Evolutionary conservation across 2,113 vertebrate species (phyloP), one percentile per base, ranked within the genome.

Genomic region (Melanerpes aurifrons): DNA sequence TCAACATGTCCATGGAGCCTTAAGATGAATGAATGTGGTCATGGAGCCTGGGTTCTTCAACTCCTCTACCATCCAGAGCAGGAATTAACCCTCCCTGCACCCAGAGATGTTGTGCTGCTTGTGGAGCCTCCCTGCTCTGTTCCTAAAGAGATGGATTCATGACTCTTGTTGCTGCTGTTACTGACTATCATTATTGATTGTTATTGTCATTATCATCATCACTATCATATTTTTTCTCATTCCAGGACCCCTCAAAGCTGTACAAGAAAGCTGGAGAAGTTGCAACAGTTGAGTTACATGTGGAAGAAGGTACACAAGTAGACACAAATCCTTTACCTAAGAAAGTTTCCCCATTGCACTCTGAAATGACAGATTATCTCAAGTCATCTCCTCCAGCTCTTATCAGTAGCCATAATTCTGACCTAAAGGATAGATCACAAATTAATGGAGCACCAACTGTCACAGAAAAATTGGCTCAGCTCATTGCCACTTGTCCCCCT

Each of bases 401-500:
- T 64, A 83, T 98, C 97, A 81, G 98, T 97, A 97, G 97, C 97
- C 97, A 97, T 95, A 98, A 98, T 95, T 94, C 97, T 89, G 98
- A 97, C 96, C 96, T 96, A 92, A 98, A 98, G 95, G 99, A 99
- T 87, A 98, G 97, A 98, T 97, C 97, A 94, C 98, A 97, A 95
- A 97, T 97, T 74, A 98, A 98, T 2, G 99, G 99, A 97, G 93
- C 98, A 18, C 98, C 98, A 29, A 99, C 98, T 5, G 98, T 99
- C 58, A 99, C 99, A 40, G 99, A 99, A 90, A 99, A 99, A 95
- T 96, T 99, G 95, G 99, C 99, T 80, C 99, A 99, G 53, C 99
- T 99, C 61, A 99, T 99, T 93, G 99, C 99, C 62, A 99, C 98
- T 75, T 99, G 99, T 94, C 99, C 99, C 77, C 98, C 99, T 75